Evolutionary conservation across 2,888 invertebrate genomes (phyloP).

Genomic region (Plebejus argus): DNA sequence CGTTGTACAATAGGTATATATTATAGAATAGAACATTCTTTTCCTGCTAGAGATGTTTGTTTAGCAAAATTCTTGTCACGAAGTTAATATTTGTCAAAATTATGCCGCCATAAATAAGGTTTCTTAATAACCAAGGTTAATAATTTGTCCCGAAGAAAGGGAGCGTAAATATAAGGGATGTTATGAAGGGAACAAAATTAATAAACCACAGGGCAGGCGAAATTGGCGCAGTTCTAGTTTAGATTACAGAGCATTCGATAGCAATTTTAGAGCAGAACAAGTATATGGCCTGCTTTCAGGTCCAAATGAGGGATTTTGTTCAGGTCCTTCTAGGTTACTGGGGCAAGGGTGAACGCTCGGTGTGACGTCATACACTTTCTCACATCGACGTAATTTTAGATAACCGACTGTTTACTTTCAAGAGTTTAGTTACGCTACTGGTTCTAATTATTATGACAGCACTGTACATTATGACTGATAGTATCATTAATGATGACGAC

Average conservation of each 20-base stretch:
- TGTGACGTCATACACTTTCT: slow-evolving; percentile 22
- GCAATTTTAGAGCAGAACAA: neutral
- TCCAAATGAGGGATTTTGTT: neutral
- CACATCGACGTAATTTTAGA: slow-evolving; percentile 27
- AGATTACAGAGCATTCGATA: neutral
- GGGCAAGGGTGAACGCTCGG: slow-evolving; percentile 3
- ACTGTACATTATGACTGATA: neutral
- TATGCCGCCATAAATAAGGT: slow-evolving; percentile 6
- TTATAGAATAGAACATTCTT: too few species aligned
- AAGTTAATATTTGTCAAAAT: neutral
- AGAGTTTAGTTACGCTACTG: slow-evolving; percentile 6
- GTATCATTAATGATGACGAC: too few species aligned
- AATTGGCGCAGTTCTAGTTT: neutral
- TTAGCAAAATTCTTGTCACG: neutral
- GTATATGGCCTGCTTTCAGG: neutral
- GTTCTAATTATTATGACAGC: neutral
- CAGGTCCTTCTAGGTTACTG: slow-evolving; percentile 19
- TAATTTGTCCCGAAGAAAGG: neutral
- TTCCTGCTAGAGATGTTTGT: neutral
- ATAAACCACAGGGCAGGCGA: neutral
- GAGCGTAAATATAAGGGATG: neutral
- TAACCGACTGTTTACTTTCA: slow-evolving; percentile 6
- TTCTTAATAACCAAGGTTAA: neutral
- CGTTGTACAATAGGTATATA: too few species aligned
- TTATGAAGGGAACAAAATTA: neutral